These are phyloP conservation scores for Drosophila navojoa DNA, from an alignment of 1,140 invertebrate species.

Conservation along the genomic window DNA sequence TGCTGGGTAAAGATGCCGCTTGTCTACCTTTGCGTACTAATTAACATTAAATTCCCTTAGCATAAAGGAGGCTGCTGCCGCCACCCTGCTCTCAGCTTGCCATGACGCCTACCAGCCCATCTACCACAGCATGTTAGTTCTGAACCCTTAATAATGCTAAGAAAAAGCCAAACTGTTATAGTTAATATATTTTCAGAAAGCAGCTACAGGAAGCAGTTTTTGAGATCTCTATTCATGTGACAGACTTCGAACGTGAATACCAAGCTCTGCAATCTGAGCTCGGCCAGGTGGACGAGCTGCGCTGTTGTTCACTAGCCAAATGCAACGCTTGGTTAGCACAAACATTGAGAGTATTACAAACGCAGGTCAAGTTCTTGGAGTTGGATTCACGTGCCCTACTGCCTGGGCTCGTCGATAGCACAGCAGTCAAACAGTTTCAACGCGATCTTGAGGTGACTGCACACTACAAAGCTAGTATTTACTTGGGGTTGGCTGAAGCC, in stretches of 20 bases:
- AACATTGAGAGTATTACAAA: conserved; percentile 31
- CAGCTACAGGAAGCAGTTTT: background rate
- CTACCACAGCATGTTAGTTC: conserved; percentile 37
- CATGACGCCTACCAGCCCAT: conserved; percentile 22
- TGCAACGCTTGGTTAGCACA: conserved; percentile 29
- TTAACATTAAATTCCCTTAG: conserved; percentile 13
- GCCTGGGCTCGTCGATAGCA: conserved; percentile 15
- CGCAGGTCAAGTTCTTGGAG: conserved; percentile 44
- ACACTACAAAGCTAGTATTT: conserved; percentile 25
- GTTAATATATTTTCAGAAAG: conserved; percentile 10
- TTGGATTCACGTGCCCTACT: conserved; percentile 15
- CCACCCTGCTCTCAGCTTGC: conserved; percentile 32
- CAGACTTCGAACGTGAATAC: conserved; percentile 17
- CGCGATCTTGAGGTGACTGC: conserved; percentile 14
- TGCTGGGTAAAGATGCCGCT: conserved; percentile 33
- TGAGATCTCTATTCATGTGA: conserved; percentile 13
- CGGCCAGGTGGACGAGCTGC: background rate
- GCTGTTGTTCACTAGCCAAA: background rate
- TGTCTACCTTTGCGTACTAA: background rate
- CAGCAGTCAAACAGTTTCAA: conserved; percentile 29
- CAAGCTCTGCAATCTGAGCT: conserved; percentile 4
- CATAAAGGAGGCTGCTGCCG: conserved; percentile 23
- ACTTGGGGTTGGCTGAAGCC: conserved; percentile 22
- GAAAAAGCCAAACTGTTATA: background rate
- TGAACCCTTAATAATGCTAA: background rate